These are phyloP conservation scores for Puma concolor DNA, from an alignment of 2,113 vertebrate species.

Conservation along the genomic window DNA sequence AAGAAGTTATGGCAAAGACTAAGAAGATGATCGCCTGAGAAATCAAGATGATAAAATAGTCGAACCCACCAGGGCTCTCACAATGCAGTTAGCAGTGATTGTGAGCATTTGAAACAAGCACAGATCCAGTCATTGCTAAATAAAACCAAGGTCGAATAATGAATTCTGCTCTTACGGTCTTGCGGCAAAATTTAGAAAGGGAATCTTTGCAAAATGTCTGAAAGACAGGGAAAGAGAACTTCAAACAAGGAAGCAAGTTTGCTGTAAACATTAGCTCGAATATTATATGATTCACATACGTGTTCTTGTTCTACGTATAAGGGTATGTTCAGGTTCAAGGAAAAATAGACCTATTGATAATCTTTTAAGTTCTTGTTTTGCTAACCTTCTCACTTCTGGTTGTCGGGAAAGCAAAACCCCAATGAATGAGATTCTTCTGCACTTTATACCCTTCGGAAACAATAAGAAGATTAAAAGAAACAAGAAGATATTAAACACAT, in stretches of 20 bases:
- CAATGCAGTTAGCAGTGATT: conserved; percentile 49
- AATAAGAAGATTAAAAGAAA: conserved; percentile 50
- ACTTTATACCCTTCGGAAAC: background rate
- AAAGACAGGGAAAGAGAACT: background rate
- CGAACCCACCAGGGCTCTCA: conserved; percentile 5
- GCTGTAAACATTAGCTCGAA: background rate
- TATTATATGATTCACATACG: background rate
- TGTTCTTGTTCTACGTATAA: background rate
- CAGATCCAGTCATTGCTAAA: background rate
- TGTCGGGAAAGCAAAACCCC: background rate
- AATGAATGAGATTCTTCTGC: background rate
- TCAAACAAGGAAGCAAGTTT: background rate
- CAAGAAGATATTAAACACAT: background rate
- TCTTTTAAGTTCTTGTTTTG: conserved; percentile 35
- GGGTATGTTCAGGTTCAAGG: background rate
- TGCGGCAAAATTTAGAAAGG: conserved; percentile 33
- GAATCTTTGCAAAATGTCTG: conserved; percentile 44
- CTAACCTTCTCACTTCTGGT: background rate
- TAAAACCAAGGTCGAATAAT: conserved; percentile 40
- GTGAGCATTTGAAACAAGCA: conserved; percentile 67
- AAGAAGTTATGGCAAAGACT: conserved; percentile 62
- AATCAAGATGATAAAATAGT: conserved; percentile 50
- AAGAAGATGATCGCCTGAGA: conserved; percentile 37
- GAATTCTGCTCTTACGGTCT: conserved; percentile 27
- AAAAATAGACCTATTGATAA: conserved; percentile 16